Percentiles rank a stretch among this genome's conserved stretches.
Conservation (phyloP, 2,888 invertebrate genomes). For the Melanostoma mellinum region DNA sequence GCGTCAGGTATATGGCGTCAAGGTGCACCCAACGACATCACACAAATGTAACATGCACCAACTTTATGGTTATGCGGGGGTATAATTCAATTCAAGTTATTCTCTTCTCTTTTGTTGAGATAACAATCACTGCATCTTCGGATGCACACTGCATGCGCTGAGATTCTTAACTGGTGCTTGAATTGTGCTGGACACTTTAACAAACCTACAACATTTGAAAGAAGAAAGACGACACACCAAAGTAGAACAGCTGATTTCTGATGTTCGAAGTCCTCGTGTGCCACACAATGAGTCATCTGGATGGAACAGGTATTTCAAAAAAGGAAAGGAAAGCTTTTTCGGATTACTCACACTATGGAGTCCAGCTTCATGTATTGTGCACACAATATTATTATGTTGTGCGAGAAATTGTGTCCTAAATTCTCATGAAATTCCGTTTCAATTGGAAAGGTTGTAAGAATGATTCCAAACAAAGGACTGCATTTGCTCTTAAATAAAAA, state of each 20-base stretch:
- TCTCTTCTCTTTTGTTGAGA: not conserved
- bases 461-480: slow-evolving; percentile 26
- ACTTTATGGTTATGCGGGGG: slow-evolving; percentile 17
- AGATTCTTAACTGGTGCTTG: slow-evolving; percentile 39
- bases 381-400: slow-evolving; percentile 8
- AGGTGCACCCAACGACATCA: slow-evolving; percentile 35
- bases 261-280: slow-evolving; percentile 62
- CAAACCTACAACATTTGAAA: slow-evolving; percentile 17
- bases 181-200: slow-evolving; percentile 42
- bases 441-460: slow-evolving; percentile 32
- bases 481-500: not conserved
- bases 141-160: slow-evolving; percentile 57
- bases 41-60: slow-evolving; percentile 28
- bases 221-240: slow-evolving; percentile 38
- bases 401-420: slow-evolving; percentile 60
- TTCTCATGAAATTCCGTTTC: slow-evolving; percentile 59
- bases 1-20: slow-evolving; percentile 29
- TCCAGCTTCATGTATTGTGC: not conserved
- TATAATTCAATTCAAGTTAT: slow-evolving; percentile 2
- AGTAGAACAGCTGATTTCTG: slow-evolving; percentile 60
- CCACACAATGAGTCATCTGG: slow-evolving; percentile 56
- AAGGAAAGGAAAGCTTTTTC: slow-evolving; percentile 47
- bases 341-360: slow-evolving; percentile 44
- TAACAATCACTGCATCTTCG: slow-evolving; percentile 16
- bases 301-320: slow-evolving; percentile 63